Percentiles rank a stretch among this genome's conserved stretches.
phyloP scores from a whole-genome alignment of 2,888 invertebrate species.

The Pterostichus madidus region DNA sequence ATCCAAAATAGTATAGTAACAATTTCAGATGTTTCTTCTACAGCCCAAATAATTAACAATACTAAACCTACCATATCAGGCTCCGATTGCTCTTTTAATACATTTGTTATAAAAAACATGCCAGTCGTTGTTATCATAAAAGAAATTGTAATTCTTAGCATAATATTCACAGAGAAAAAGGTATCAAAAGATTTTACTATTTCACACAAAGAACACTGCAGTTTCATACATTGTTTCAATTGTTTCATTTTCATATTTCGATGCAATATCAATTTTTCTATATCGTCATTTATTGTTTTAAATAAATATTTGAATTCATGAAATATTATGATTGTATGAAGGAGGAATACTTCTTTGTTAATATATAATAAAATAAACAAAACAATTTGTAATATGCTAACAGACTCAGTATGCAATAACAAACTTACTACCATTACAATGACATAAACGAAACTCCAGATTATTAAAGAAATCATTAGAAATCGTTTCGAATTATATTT shows the following conservation, averaged over 20 bases:
- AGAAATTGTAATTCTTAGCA: conserved; percentile 6
- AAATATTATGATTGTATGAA: neutral
- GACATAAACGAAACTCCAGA: neutral
- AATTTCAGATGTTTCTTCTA: neutral
- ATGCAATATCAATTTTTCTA: neutral
- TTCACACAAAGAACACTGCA: neutral
- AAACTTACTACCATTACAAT: neutral
- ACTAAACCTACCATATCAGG: neutral
- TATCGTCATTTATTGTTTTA: conserved; percentile 3
- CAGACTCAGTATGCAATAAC: neutral
- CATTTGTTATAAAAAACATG: conserved; percentile 10
- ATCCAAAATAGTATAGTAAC: neutral
- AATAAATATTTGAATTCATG: conserved; percentile 6
- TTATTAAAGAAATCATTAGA: neutral
- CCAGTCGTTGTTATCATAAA: conserved; percentile 11
- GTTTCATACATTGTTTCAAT: conserved; percentile 8
- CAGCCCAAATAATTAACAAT: neutral
- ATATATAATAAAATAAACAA: neutral
- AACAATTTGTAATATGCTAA: neutral
- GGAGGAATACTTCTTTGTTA: neutral
- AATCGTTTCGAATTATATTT: neutral
- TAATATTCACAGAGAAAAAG: neutral
- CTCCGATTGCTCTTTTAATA: neutral
- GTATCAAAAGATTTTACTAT: neutral
- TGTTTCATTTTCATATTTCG: neutral